phyloP scores from a whole-genome alignment of 2,797 vertebrate genomes.

The Notolabrus celidotus region DNA sequence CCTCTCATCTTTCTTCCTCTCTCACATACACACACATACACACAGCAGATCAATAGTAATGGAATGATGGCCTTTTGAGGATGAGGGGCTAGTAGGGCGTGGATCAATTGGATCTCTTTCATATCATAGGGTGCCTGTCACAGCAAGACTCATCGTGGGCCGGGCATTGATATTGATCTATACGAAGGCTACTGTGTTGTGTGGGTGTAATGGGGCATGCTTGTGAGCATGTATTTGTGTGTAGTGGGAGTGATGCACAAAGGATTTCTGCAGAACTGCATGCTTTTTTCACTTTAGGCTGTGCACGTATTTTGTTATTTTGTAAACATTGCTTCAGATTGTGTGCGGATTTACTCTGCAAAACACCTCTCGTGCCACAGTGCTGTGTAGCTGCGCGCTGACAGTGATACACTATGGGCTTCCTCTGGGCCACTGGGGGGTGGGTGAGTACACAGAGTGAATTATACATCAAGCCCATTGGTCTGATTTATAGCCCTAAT shows the following conservation, averaged over 20 bases:
- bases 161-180: conserved; percentile 90
- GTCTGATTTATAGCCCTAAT: conserved; percentile 99
- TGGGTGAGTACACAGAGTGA: conserved; percentile 98
- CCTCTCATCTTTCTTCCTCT: conserved; percentile 32
- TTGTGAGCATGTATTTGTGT: conserved; percentile 38
- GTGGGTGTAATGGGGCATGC: conserved; percentile 64
- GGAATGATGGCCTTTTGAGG: conserved; percentile 95
- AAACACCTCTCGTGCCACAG: conserved; percentile 41
- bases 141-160: conserved; percentile 84
- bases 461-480: conserved; percentile 99
- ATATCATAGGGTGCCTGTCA: conserved; percentile 85
- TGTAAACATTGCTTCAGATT: conserved; percentile 23
- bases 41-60: conserved; percentile 91
- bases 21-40: conserved; percentile 32
- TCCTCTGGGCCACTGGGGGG: conserved; percentile 94
- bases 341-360: conserved; percentile 21
- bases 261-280: conserved; percentile 5
- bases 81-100: conserved; percentile 90
- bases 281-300: background rate
- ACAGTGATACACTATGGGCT: conserved; percentile 98
- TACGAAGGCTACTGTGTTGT: conserved; percentile 82
- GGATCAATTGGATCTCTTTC: conserved; percentile 93
- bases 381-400: conserved; percentile 82
- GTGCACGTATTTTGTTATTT: conserved; percentile 20
- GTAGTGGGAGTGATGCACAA: conserved; percentile 13